Evolutionary conservation across 2,888 invertebrate genomes (phyloP), one percentile per base, ranked within the genome.

Genomic region (Tuta absoluta): DNA sequence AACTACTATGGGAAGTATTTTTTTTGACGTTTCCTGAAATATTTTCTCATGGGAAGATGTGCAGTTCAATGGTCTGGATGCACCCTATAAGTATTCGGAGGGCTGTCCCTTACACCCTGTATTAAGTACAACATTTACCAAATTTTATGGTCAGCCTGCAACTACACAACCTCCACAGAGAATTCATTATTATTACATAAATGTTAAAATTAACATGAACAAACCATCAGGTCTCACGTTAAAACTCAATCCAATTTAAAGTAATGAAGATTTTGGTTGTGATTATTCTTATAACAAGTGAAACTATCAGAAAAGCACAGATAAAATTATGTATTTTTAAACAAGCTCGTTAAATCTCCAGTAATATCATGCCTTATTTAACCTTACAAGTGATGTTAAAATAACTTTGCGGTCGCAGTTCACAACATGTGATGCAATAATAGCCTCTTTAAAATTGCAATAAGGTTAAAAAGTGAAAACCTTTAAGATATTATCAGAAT

Each of bases 401-500:
- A 28, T 56, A 17, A 56, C 56, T 33, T 17, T 17, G 24, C 56
- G 17, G 56, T 56, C 56, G n/a, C 56, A 10, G 28, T 17, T 28
- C 33, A 56, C 17, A 23, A 11, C 23, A 11, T 37, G 33, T 56
- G 56, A 33, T 17, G 45, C 24, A 53, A 57, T 56, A 45, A 62
- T 65, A 41, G 57, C 48, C 33, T 37, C 38, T 38, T 38, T 21
- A 58, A 58, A 38, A 38, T 63, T 12, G 53, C 62, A 37, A 63
- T 62, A 53, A 53, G 62, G 62, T 63, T 45, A 28, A 24, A 48
- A 19, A 45, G 58, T 38, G 37, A 37, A 59, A 33, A 64, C 51
- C 51, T 58, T 61, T 49, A 14, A 64, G 64, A 64, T 64, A 61
- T 41, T 24, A 64, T 64, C 61, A 45, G 53, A 5, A 45, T 61